phyloP scores from a whole-genome alignment of 2,888 invertebrate genomes.

The Hirtodrosophila histrioides region DNA sequence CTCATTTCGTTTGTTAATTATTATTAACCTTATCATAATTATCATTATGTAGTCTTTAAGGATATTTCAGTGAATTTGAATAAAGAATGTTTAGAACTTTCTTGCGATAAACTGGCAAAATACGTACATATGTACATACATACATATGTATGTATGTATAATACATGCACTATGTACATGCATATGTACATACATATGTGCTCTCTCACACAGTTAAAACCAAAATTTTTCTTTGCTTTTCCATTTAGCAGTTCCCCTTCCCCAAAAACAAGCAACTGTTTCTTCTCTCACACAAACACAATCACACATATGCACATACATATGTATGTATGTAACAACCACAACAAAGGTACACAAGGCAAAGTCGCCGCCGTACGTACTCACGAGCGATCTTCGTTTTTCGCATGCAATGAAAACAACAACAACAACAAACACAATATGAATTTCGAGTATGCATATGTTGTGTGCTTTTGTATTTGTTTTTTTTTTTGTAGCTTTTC shows the following conservation, averaged over 20 bases:
- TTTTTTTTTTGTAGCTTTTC: constrained; percentile 55
- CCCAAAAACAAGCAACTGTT: constrained; percentile 50
- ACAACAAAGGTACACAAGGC: constrained; percentile 28
- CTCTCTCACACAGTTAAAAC: constrained; percentile 8
- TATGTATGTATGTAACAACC: neutral
- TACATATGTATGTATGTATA: too few relatives aligned
- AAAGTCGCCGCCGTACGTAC: constrained; percentile 24
- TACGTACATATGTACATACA: too few relatives aligned
- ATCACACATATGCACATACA: neutral
- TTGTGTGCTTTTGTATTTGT: constrained; percentile 42
- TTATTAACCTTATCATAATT: too few relatives aligned
- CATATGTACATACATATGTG: constrained; percentile 4
- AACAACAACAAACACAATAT: constrained; percentile 52
- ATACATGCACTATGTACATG: constrained; percentile 1
- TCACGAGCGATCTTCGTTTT: constrained; percentile 67
- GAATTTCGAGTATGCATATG: constrained; percentile 58
- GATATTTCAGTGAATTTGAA: too few relatives aligned
- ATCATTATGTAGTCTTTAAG: too few relatives aligned
- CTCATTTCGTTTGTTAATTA: too few relatives aligned
- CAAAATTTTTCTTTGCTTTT: constrained; percentile 67
- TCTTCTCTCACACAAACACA: constrained; percentile 23
- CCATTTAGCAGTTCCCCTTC: constrained; percentile 61
- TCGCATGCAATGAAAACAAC: constrained; percentile 61
- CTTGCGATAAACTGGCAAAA: too few relatives aligned
- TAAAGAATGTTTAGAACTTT: too few relatives aligned